Conservation (phyloP, 2,113 vertebrate species). For the Castor canadensis region DNA sequence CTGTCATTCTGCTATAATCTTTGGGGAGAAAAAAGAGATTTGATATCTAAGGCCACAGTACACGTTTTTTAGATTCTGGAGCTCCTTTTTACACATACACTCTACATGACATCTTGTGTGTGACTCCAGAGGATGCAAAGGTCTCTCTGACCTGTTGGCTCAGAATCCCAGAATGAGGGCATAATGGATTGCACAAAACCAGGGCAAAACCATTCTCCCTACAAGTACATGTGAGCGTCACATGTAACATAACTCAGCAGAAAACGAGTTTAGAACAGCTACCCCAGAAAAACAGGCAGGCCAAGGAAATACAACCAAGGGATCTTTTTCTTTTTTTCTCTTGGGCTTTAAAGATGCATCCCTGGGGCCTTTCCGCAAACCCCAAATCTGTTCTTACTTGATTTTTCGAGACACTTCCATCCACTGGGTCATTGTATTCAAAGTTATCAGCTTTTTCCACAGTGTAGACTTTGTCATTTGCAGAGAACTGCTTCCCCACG, state of each 20-base stretch:
- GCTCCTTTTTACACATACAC: background rate
- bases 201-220: background rate
- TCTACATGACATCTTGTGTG: background rate
- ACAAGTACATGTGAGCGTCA: background rate
- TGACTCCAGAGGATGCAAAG: background rate
- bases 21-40: background rate
- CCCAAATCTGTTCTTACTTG: constrained; percentile 87
- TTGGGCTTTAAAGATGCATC: background rate
- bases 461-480: constrained; percentile 92
- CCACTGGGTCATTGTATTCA: constrained; percentile 95
- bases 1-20: background rate
- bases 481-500: constrained; percentile 91
- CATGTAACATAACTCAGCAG: background rate
- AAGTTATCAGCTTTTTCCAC: constrained; percentile 97
- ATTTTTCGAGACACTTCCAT: constrained; percentile 95
- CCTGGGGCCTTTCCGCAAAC: background rate
- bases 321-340: background rate
- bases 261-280: background rate
- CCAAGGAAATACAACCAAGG: background rate
- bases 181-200: fast-evolving
- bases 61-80: background rate
- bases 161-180: background rate
- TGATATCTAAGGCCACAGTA: background rate
- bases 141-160: background rate
- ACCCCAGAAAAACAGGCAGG: background rate